These are phyloP conservation scores for Lapara coniferarum DNA, from an alignment of 2,888 invertebrate species.

Conservation along the genomic window DNA sequence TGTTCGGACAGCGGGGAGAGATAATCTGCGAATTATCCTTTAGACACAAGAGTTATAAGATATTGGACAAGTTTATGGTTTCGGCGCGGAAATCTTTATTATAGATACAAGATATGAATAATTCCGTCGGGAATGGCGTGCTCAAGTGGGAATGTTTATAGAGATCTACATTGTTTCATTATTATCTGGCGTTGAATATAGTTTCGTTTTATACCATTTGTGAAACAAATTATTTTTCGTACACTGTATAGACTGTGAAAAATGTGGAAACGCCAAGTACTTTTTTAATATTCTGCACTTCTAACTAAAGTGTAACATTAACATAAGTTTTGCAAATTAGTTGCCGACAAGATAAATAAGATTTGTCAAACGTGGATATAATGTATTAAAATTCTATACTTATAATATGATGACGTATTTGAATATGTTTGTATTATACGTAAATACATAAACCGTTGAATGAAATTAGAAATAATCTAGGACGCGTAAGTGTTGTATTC, in stretches of 20 bases:
- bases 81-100: constrained; percentile 18
- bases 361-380: too few relatives aligned
- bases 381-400: too few relatives aligned
- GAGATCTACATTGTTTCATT: constrained; percentile 9
- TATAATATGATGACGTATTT: too few relatives aligned
- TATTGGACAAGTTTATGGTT: constrained; percentile 20
- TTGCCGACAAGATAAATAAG: too few relatives aligned
- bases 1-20: constrained; percentile 1
- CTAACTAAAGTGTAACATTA: too few relatives aligned
- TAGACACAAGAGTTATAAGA: constrained; percentile 19
- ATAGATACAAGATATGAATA: constrained; percentile 23
- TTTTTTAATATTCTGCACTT: too few relatives aligned
- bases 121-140: constrained; percentile 1
- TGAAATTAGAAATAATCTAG: too few relatives aligned
- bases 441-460: too few relatives aligned
- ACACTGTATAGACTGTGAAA: background rate
- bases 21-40: constrained; percentile 21
- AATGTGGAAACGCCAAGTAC: background rate
- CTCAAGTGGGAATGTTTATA: constrained; percentile 7
- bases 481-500: too few relatives aligned
- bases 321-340: too few relatives aligned
- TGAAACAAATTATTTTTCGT: background rate
- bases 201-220: background rate
- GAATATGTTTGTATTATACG: too few relatives aligned
- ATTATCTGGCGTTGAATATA: background rate